phyloP scores from a whole-genome alignment of 2,888 invertebrate genomes.

The Mycogona germanica region DNA sequence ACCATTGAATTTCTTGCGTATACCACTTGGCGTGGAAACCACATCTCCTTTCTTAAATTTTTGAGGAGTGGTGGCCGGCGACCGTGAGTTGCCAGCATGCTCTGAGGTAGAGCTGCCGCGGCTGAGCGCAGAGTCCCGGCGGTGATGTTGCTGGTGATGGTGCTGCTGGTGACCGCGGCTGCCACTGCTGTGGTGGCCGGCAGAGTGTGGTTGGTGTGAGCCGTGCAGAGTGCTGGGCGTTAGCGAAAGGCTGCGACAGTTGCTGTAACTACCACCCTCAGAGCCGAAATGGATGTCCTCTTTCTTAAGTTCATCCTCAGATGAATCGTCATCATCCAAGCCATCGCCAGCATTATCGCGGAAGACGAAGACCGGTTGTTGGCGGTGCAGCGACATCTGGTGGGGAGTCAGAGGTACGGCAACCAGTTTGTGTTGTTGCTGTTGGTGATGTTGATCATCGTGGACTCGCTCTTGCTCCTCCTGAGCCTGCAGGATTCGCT shows the following conservation, averaged over 20 bases:
- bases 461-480: no score
- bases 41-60: slow-evolving; percentile 97
- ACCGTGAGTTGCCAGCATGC: slow-evolving; percentile 32
- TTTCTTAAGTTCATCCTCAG: slow-evolving; percentile 60
- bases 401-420: slow-evolving; percentile 49
- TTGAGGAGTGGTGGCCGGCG: slow-evolving; percentile 86
- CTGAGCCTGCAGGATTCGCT: no score
- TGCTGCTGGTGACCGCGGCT: slow-evolving; percentile 47
- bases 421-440: neutral
- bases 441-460: neutral
- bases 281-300: slow-evolving; percentile 74
- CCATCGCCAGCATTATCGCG: slow-evolving; percentile 19
- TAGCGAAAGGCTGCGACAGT: slow-evolving; percentile 24
- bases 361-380: slow-evolving; percentile 31
- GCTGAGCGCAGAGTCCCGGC: slow-evolving; percentile 52
- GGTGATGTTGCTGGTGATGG: neutral
- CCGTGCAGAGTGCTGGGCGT: slow-evolving; percentile 30
- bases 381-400: slow-evolving; percentile 11
- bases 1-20: slow-evolving; percentile 98
- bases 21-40: slow-evolving; percentile 83
- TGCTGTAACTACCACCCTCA: slow-evolving; percentile 47
- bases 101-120: slow-evolving; percentile 66
- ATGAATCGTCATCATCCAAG: slow-evolving; percentile 50
- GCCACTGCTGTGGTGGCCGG: slow-evolving; percentile 57
- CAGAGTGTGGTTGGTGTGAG: slow-evolving; percentile 57